Evolutionary conservation across 2,888 invertebrate species (phyloP), one percentile per base, ranked within the genome.

Genomic region (Quadroppia sp.): DNA sequence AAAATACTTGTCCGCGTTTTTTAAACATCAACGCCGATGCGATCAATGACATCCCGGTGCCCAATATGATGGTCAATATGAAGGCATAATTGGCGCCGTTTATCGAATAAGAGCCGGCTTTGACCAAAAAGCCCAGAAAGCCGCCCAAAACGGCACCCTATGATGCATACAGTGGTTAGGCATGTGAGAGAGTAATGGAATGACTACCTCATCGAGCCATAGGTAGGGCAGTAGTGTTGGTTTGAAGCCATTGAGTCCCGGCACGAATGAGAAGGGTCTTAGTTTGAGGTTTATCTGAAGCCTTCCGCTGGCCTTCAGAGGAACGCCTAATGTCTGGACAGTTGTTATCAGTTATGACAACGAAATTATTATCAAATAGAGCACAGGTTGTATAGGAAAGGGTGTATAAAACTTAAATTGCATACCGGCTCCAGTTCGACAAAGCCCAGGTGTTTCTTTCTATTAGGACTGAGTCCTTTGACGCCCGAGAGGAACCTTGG

Each of bases 181-280:
- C 11, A 56, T 56, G 15, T 56, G 25, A 25, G 15, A 25, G 20
- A 9, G 6, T 20, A 15, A 25, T 45, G 15, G 4, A 4, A n/a
- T 28, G 30, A 25, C 30, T 67, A 72, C 73, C 73, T 73, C 73
- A 32, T 73, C 73, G 40, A 73, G 3, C 73, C 73, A 73, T 42
- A 73, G 20, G 28, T 53, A 73, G 23, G 73, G 73, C 23, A 73
- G 40, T 36, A 73, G 45, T 9, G 59, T 69, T 28, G 69, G 45
- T n/a, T 45, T 36, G 25, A 75, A 64, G 17, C 30, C 25, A 56
- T 30, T 73, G 17, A 75, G 70, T 53, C 75, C 64, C n/a, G 53
- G 56, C n/a, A 75, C 53, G 25, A 72, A 74, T 20, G 73, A 30
- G 32, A 50, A 48, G 2, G 42, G 36, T 40, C 73, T 61, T 30